Evolutionary conservation across 2,113 vertebrate species (phyloP), one percentile per base, ranked within the genome.

Genomic region (Sylvietta virens): DNA sequence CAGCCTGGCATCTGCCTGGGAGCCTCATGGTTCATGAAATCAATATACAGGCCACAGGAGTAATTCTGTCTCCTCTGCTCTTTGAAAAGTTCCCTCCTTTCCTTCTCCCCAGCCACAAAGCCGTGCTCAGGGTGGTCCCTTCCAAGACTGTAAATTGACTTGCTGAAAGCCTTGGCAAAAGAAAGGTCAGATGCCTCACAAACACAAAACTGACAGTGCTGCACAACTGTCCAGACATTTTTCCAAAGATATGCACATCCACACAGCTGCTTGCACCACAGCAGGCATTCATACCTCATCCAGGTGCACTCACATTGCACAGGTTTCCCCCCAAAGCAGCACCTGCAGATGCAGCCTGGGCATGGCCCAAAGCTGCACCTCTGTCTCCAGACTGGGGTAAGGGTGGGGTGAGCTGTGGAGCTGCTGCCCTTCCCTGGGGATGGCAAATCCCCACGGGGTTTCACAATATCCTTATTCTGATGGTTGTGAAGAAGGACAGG

Each of bases 101-200:
- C 44, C 73, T 70, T 37, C 66, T 61, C 35, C 9, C 13, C 7
- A 1, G 72, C 58, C 81, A 70, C 26, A 57, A 85, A 94, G 42
- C 15, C 6, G 45, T 50, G 28, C 88, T 42, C 76, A 81, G 95
- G 97, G 96, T 97, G 95, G 97, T 95, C 96, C 73, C 51, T 69
- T 48, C 73, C 85, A 62, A 51, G 35, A 15, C 77, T 88, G 80
- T 92, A 93, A 97, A 96, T 35, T 94, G 85, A 50, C 47, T 96
- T 95, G 87, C 44, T 97, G 95, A 96, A 95, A 97, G 90, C 84
- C 61, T 77, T 28, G 54, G 87, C 81, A 86, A 82, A 96, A 84
- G 83, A 47, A 90, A 96, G 81, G 90, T 96, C 90, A 94, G 94
- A 44, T 60, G 93, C 94, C 24, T 90, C 27, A 42, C 61, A 95